Evolutionary conservation across 2,797 vertebrate species (phyloP).

Genomic region (Ambastaia sidthimunki): DNA sequence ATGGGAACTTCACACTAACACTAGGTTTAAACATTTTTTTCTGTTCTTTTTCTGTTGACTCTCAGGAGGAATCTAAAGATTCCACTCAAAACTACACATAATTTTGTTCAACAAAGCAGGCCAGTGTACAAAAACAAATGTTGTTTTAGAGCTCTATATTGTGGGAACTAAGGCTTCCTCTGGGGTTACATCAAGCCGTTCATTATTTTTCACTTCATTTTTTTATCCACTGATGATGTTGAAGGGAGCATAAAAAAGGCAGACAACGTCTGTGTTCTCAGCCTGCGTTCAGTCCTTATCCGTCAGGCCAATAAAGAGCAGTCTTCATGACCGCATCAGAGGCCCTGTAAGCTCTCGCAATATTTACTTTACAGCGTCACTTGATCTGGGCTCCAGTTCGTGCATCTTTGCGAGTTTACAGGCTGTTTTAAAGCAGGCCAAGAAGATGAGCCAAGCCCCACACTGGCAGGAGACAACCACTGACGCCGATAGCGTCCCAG

Average conservation of each 20-base stretch:
- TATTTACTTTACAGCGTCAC: slow-evolving; percentile 67
- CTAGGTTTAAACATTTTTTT: not conserved
- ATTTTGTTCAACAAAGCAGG: not conserved
- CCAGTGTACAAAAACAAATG: not conserved
- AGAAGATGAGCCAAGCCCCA: slow-evolving; percentile 68
- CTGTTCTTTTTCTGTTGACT: not conserved
- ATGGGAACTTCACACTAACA: not conserved
- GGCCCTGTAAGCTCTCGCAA: slow-evolving; percentile 53
- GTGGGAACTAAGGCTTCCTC: not conserved
- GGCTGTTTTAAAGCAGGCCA: slow-evolving; percentile 68
- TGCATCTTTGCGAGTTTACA: slow-evolving; percentile 63
- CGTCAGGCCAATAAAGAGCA: slow-evolving; percentile 50
- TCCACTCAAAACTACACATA: not conserved
- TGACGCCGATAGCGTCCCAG: slow-evolving; percentile 49
- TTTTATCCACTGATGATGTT: not conserved
- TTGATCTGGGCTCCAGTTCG: slow-evolving; percentile 68
- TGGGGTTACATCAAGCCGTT: not conserved
- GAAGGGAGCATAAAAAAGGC: slow-evolving; percentile 17
- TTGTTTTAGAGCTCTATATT: not conserved
- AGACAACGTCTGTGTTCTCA: slow-evolving; percentile 8
- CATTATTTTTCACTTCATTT: not conserved
- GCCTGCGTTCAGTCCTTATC: slow-evolving; percentile 17
- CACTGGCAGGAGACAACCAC: slow-evolving; percentile 64
- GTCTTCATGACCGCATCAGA: slow-evolving; percentile 55
- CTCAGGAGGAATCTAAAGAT: not conserved